Percentiles rank a stretch among this genome's conserved stretches.
Conservation (phyloP, 2,113 vertebrate genomes). For the Brevimyrus niger region DNA sequence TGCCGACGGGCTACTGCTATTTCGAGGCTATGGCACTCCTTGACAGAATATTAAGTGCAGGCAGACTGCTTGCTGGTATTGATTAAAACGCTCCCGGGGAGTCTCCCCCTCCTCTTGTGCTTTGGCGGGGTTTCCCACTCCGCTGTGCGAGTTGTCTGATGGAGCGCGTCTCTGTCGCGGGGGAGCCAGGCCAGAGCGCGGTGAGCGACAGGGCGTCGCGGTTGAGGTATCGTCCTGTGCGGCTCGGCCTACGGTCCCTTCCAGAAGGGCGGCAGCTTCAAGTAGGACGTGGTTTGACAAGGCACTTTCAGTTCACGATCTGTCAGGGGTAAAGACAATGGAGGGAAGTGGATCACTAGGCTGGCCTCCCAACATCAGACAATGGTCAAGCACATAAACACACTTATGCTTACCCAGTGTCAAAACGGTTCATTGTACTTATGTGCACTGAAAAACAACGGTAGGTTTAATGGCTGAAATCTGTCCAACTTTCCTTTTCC, state of each 20-base stretch:
- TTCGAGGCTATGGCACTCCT: constrained; percentile 57
- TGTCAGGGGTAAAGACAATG: constrained; percentile 51
- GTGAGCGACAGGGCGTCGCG: constrained; percentile 48
- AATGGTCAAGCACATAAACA: neutral
- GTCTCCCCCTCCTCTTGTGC: constrained; percentile 47
- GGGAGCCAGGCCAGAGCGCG: constrained; percentile 47
- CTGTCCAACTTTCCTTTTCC: neutral
- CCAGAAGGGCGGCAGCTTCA: constrained; percentile 42
- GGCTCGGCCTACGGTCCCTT: neutral
- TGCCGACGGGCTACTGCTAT: constrained; percentile 55
- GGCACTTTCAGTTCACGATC: constrained; percentile 75
- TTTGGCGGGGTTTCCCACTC: constrained; percentile 41
- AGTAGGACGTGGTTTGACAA: constrained; percentile 60
- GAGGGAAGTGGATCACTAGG: constrained; percentile 23
- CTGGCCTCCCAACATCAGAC: neutral
- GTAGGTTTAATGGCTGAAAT: neutral
- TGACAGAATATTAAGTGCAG: constrained; percentile 34
- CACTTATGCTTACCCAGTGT: neutral
- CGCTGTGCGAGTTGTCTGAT: constrained; percentile 30
- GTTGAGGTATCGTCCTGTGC: constrained; percentile 36
- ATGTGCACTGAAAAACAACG: neutral
- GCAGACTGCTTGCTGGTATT: constrained; percentile 15
- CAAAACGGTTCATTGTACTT: neutral
- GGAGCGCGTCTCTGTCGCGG: constrained; percentile 36
- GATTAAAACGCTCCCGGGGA: constrained; percentile 28